A percentile compares a stretch with the other conserved stretches of the same genome.
These are phyloP conservation scores for Andrena trimmerana DNA, from an alignment of 2,888 invertebrate genomes.

Conservation along the genomic window DNA sequence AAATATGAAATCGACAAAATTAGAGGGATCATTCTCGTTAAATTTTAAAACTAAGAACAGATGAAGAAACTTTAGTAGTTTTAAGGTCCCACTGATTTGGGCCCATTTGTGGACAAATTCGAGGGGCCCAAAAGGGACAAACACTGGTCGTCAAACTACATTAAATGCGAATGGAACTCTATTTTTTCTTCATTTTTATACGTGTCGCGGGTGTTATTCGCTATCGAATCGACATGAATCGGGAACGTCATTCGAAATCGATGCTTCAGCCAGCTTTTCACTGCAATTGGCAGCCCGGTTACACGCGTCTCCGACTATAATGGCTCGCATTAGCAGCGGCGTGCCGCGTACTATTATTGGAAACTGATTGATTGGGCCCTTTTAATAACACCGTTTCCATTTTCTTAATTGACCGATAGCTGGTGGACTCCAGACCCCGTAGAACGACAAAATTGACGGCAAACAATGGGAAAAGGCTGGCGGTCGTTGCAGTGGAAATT, in stretches of 20 bases:
- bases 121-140: no score
- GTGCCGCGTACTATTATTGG: slow-evolving; percentile 28
- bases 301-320: slow-evolving; percentile 15
- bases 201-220: neutral
- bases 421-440: neutral
- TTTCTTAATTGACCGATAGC: slow-evolving; percentile 18
- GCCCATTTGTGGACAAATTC: no score
- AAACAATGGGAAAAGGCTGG: neutral
- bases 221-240: neutral
- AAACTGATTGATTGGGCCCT: slow-evolving; percentile 21
- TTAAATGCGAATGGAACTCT: neutral
- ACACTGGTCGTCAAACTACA: no score
- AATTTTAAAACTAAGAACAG: no score
- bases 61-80: no score
- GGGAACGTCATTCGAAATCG: neutral
- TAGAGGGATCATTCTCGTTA: no score
- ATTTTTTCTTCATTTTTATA: neutral
- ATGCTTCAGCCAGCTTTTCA: neutral
- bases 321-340: slow-evolving; percentile 2
- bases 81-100: no score
- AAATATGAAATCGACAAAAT: no score
- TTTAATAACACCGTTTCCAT: slow-evolving; percentile 27
- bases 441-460: neutral
- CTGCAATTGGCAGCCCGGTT: slow-evolving; percentile 49
- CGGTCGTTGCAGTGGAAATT: neutral